Evolutionary conservation across 2,888 invertebrate species (phyloP), one percentile per base, ranked within the genome.

Genomic region (Peribatodes rhomboidaria): DNA sequence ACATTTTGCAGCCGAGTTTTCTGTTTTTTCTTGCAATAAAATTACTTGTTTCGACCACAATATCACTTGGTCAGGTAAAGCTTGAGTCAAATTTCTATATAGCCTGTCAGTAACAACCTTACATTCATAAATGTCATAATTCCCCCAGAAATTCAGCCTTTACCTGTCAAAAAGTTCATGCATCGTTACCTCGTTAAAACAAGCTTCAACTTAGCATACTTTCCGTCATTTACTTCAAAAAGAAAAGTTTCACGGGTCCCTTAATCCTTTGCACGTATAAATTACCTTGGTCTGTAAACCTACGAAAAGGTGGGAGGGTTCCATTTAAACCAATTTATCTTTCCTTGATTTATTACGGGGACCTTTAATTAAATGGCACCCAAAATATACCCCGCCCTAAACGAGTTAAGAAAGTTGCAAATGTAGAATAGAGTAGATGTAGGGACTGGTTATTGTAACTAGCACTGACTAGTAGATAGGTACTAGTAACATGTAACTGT

Each of bases 261-360:
- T 42, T 49, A 44, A 46, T 59, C 47, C 65, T 56, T 42, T 61
- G 47, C 60, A 56, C 65, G 56, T 65, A 65, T 65, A 73, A 79
- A 76, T 72, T 78, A 76, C 72, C 61, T 62, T 62, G 53, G 63
- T 65, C 66, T 67, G 62, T 62, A 65, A 68, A 67, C 75, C 76
- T 72, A 76, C 76, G 70, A 72, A 74, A 76, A 75, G 71, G 73
- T 74, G 65, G 75, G 71, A 69, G 80, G 78, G 75, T 77, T 74
- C 76, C 78, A 77, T 82, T 83, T 81, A 76, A 84, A 84, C 84
- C 82, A 88, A 90, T 89, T 84, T 83, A 84, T 88, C 84, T 83
- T 80, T 69, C 78, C 80, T 72, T 78, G 74, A 79, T 80, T 79
- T 77, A 84, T 81, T 79, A 73, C 69, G 69, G 71, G 73, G 78